Percentiles rank a stretch among this genome's conserved stretches.
These are phyloP conservation scores for Mirza zaza DNA, from an alignment of 2,113 vertebrate genomes.

Conservation along the genomic window DNA sequence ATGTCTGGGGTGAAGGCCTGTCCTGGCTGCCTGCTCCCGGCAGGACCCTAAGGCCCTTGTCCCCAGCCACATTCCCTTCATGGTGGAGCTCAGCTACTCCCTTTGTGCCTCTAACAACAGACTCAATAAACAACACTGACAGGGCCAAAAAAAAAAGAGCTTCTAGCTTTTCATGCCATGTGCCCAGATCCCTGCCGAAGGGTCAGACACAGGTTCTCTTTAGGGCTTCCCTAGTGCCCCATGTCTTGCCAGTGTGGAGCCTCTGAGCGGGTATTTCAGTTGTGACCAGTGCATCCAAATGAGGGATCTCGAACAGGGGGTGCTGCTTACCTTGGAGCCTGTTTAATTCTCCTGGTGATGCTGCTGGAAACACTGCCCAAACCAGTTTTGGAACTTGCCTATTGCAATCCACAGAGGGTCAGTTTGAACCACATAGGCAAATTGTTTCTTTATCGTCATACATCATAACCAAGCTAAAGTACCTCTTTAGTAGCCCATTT, in stretches of 20 bases:
- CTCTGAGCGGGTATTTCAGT: neutral
- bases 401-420: neutral
- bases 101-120: neutral
- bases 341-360: neutral
- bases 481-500: neutral
- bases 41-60: neutral
- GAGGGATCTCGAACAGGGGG: neutral
- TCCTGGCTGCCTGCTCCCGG: neutral
- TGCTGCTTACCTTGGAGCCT: neutral
- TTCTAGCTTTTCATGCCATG: neutral
- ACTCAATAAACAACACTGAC: conserved; percentile 59
- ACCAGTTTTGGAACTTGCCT: neutral
- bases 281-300: neutral
- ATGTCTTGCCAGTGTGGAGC: neutral
- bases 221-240: neutral
- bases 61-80: neutral
- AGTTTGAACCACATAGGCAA: neutral
- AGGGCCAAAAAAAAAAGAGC: neutral
- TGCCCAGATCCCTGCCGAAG: too few species aligned
- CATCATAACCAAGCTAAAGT: neutral
- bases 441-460: neutral
- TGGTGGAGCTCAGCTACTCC: neutral
- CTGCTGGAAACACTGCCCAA: neutral
- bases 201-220: neutral
- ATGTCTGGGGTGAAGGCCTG: neutral